These are phyloP conservation scores for Eristalis tenax DNA, from an alignment of 2,888 invertebrate species.

Conservation along the genomic window DNA sequence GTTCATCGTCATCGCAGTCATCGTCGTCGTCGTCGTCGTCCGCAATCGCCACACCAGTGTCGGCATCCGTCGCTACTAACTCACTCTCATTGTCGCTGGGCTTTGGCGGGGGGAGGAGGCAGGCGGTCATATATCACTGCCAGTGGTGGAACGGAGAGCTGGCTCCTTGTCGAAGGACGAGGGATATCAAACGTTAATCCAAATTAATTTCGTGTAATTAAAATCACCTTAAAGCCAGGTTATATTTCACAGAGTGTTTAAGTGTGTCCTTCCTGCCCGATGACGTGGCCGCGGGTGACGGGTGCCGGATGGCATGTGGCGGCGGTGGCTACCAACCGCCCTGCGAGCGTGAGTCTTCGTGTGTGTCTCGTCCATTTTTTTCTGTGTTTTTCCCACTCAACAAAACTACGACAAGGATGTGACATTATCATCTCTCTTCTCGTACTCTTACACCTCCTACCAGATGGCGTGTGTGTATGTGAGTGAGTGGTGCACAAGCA, in stretches of 20 bases:
- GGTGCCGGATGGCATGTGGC: no score
- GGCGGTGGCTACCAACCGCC: background rate
- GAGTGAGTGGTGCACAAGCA: background rate
- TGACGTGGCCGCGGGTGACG: background rate
- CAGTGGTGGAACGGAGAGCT: slow-evolving; percentile 30
- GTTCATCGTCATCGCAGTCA: background rate
- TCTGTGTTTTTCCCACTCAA: background rate
- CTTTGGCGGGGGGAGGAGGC: slow-evolving; percentile 39
- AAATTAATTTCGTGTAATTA: slow-evolving; percentile 81
- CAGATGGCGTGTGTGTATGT: background rate
- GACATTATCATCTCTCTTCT: slow-evolving; percentile 59
- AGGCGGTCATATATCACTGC: slow-evolving; percentile 72
- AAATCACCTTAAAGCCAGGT: slow-evolving; percentile 78
- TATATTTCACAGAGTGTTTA: slow-evolving; percentile 74
- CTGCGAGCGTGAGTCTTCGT: background rate
- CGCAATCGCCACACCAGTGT: background rate
- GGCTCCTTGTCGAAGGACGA: slow-evolving; percentile 55
- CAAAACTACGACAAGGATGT: slow-evolving; percentile 44
- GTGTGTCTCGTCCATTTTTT: background rate
- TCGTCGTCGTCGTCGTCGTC: background rate
- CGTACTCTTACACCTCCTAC: slow-evolving; percentile 17
- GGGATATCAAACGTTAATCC: slow-evolving; percentile 79
- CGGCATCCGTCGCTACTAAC: slow-evolving; percentile 50
- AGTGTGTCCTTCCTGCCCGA: slow-evolving; percentile 65
- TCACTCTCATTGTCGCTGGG: slow-evolving; percentile 60